Percentiles rank a stretch among this genome's conserved stretches.
phyloP scores from a whole-genome alignment of 2,888 invertebrate species.

The Epistrophella euchroma region DNA sequence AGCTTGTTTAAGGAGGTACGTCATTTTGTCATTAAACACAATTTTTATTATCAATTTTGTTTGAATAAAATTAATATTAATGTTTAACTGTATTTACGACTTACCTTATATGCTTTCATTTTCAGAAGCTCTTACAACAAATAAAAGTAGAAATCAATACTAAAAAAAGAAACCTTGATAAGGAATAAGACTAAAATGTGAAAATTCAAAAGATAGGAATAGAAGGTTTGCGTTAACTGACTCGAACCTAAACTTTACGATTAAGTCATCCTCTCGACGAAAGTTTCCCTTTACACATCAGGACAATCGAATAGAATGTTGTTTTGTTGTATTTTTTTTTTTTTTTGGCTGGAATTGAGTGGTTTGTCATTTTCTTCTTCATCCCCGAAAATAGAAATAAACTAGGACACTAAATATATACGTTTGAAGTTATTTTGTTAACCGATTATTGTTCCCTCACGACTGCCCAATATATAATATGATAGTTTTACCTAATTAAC shows the following conservation, averaged over 20 bases:
- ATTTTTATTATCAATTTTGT: not conserved
- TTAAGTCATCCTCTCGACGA: conserved; percentile 30
- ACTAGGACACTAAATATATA: conserved; percentile 15
- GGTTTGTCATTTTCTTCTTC: conserved; percentile 2
- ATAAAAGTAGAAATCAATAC: not conserved
- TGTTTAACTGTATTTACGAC: not conserved
- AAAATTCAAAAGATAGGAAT: not conserved
- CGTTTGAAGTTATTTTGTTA: conserved; percentile 2
- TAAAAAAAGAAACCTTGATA: not conserved
- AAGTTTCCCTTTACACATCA: not conserved
- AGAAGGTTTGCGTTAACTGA: not conserved
- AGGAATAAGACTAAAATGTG: not conserved
- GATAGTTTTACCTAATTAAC: conserved; percentile 23
- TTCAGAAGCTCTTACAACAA: not conserved
- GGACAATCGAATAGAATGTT: conserved; percentile 1
- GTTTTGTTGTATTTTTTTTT: not conserved
- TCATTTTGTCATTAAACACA: conserved; percentile 6
- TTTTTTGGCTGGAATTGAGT: not conserved
- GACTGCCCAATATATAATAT: conserved; percentile 9
- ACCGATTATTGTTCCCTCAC: conserved; percentile 13
- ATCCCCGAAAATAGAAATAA: conserved; percentile 30
- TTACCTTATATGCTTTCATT: conserved; percentile 26
- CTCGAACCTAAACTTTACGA: conserved; percentile 7
- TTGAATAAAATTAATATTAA: not conserved
- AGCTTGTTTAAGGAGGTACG: not conserved